phyloP scores from a whole-genome alignment of 2,888 invertebrate genomes.

The Neuroscelio doddi region DNA sequence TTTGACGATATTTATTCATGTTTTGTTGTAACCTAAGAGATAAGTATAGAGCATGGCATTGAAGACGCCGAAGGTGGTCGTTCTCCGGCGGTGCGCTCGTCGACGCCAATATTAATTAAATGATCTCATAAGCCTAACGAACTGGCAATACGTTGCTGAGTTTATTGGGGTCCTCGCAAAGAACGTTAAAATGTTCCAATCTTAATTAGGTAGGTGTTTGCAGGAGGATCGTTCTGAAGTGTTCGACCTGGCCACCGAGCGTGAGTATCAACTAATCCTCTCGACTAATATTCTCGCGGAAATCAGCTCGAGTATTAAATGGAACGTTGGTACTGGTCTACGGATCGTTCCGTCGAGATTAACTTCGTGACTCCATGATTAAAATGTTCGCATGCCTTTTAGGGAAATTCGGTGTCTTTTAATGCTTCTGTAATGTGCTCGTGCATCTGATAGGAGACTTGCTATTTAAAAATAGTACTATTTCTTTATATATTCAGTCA shows the following conservation, averaged over 20 bases:
- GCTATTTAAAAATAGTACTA: too few species aligned
- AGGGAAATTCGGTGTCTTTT: too few species aligned
- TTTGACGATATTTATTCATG: background rate
- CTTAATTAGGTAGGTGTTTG: slow-evolving; percentile 72
- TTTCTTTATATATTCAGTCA: too few species aligned
- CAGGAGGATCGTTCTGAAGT: slow-evolving; percentile 43
- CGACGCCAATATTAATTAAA: slow-evolving; percentile 71
- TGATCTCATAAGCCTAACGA: slow-evolving; percentile 70
- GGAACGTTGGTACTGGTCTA: background rate
- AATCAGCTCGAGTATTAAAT: slow-evolving; percentile 33
- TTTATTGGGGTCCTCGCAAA: slow-evolving; percentile 65
- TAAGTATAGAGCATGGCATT: slow-evolving; percentile 50
- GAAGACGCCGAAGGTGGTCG: slow-evolving; percentile 68
- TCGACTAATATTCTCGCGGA: slow-evolving; percentile 36
- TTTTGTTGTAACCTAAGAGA: slow-evolving; percentile 34
- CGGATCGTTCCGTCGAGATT: slow-evolving; percentile 11
- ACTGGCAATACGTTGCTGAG: slow-evolving; percentile 66
- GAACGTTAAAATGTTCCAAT: slow-evolving; percentile 71
- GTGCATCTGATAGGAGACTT: too few species aligned
- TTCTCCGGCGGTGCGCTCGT: slow-evolving; percentile 52
- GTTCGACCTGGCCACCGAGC: slow-evolving; percentile 38
- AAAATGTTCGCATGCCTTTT: too few species aligned
- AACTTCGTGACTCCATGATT: background rate
- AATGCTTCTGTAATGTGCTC: too few species aligned
- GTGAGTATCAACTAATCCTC: slow-evolving; percentile 32